These are phyloP conservation scores for Zoanthus sansibaricus DNA, from an alignment of 92 coral and sea anemone species.

Conservation along the genomic window DNA sequence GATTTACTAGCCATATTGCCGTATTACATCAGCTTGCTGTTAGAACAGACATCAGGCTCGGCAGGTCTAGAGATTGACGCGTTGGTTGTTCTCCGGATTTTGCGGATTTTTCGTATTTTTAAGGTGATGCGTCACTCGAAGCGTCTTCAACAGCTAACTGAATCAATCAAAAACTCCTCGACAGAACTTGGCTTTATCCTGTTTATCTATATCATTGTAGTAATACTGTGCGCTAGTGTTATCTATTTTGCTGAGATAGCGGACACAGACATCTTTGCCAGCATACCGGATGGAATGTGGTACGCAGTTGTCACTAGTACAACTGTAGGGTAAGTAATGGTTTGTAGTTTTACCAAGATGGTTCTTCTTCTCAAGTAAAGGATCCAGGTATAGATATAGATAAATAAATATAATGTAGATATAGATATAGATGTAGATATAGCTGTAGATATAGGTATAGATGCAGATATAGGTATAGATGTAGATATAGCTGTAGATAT, in stretches of 20 bases:
- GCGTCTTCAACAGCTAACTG: constrained; percentile 66
- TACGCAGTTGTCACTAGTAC: constrained; percentile 91
- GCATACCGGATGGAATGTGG: constrained; percentile 95
- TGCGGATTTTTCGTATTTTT: constrained; percentile 80
- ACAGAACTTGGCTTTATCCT: constrained; percentile 77
- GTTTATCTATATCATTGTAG: constrained; percentile 73
- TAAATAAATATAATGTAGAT: too few relatives aligned
- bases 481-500: too few relatives aligned
- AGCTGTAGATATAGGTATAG: too few relatives aligned
- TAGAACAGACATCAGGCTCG: constrained; percentile 44
- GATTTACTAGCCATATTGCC: constrained; percentile 83
- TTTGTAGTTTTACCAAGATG: not conserved
- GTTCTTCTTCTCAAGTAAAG: too few relatives aligned
- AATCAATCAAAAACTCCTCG: constrained; percentile 76
- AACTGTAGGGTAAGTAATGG: constrained; percentile 77
- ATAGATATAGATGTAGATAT: too few relatives aligned
- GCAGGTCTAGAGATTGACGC: constrained; percentile 67
- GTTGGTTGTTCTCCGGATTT: constrained; percentile 69
- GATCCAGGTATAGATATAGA: too few relatives aligned
- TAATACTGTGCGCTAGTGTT: constrained; percentile 76
- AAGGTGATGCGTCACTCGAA: constrained; percentile 81
- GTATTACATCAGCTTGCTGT: constrained; percentile 67
- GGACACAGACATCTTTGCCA: constrained; percentile 69
- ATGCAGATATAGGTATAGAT: too few relatives aligned
- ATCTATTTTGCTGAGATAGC: constrained; percentile 82